Evolutionary conservation across 92 coral and sea anemone species (phyloP).

Genomic region (Scolanthus callimorphus): DNA sequence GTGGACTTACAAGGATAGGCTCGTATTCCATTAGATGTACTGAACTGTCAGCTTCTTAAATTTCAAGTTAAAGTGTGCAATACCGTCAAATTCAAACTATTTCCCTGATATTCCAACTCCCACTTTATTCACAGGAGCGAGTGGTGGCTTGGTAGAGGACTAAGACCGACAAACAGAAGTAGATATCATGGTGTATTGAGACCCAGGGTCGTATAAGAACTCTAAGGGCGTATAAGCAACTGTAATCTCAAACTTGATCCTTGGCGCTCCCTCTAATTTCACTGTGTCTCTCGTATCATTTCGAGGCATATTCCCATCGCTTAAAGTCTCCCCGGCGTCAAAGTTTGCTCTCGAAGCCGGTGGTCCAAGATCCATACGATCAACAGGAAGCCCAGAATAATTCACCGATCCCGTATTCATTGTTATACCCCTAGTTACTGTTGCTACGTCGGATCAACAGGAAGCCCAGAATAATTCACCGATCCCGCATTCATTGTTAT

Average conservation of each 20-base stretch:
- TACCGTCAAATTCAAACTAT: background rate
- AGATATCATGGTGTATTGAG: conserved; percentile 21
- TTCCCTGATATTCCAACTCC: conserved; percentile 33
- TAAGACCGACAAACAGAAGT: conserved; percentile 3
- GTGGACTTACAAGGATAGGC: background rate
- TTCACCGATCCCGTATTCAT: too few species aligned
- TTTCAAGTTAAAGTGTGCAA: background rate
- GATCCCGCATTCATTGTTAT: too few species aligned
- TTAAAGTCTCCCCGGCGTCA: background rate
- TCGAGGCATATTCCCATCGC: background rate
- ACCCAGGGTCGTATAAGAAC: conserved; percentile 21
- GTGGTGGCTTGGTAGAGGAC: conserved; percentile 7
- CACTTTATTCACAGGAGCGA: conserved; percentile 11
- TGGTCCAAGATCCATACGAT: too few species aligned
- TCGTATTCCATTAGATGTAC: background rate
- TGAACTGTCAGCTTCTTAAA: background rate
- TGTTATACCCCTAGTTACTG: too few species aligned
- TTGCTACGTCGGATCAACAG: too few species aligned
- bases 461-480: too few species aligned
- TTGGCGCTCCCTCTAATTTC: conserved; percentile 5
- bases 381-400: too few species aligned
- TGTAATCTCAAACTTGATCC: conserved; percentile 2
- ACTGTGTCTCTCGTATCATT: conserved; percentile 8
- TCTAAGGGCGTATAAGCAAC: conserved; percentile 23
- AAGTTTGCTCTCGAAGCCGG: conserved; percentile 7